phyloP scores from a whole-genome alignment of 2,797 vertebrate species.

The Natrix natrix region DNA sequence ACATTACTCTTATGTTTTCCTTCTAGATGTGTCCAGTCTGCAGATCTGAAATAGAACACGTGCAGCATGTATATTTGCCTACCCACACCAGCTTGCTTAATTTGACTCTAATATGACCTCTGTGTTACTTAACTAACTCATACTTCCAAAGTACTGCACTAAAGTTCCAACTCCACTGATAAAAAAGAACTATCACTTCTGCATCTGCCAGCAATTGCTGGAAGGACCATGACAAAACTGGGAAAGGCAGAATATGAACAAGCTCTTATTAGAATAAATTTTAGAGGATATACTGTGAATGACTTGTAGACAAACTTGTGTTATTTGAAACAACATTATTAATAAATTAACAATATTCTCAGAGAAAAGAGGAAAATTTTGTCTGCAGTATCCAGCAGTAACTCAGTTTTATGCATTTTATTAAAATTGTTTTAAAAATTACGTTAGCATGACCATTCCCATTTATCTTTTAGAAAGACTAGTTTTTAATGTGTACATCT shows the following conservation, averaged over 20 bases:
- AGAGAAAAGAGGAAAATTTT: slow-evolving; percentile 35
- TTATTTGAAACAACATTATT: slow-evolving; percentile 30
- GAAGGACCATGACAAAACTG: slow-evolving; percentile 34
- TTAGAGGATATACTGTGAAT: slow-evolving; percentile 42
- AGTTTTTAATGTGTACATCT: slow-evolving; percentile 59
- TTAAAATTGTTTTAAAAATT: slow-evolving; percentile 51
- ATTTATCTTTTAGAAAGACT: slow-evolving; percentile 64
- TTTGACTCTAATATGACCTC: slow-evolving; percentile 77
- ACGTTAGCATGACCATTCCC: slow-evolving; percentile 51
- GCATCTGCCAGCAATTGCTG: slow-evolving; percentile 50
- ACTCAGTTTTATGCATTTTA: slow-evolving; percentile 55
- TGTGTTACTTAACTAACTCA: slow-evolving; percentile 9
- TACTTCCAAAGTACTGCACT: slow-evolving; percentile 71
- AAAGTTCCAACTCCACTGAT: slow-evolving; percentile 61
- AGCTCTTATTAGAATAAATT: slow-evolving; percentile 15
- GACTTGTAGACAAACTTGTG: slow-evolving; percentile 33
- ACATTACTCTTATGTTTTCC: slow-evolving; percentile 12
- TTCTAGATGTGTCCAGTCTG: slow-evolving; percentile 90
- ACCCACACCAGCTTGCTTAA: slow-evolving; percentile 95
- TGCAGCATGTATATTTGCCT: slow-evolving; percentile 95
- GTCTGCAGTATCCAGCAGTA: slow-evolving; percentile 21
- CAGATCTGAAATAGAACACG: slow-evolving; percentile 87
- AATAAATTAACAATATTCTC: slow-evolving; percentile 46
- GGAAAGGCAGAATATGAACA: not conserved
- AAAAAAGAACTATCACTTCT: slow-evolving; percentile 50